Evolutionary conservation across 2,888 invertebrate species (phyloP), one percentile per base, ranked within the genome.

Genomic region (Thyatira batis): DNA sequence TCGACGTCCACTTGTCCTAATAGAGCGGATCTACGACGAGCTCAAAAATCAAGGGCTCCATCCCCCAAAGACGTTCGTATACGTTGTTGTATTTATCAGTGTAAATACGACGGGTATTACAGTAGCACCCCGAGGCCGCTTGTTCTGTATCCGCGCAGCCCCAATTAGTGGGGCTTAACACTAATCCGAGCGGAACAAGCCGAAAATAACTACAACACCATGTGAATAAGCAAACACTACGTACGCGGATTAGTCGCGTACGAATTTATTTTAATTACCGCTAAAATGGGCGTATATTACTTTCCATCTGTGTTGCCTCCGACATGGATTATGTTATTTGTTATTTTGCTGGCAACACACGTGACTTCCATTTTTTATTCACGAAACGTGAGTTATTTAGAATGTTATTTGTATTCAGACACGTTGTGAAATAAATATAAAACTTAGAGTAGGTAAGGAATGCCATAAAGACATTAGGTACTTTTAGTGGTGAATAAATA

Each of bases 91-190:
- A n/a, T n/a, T n/a, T n/a, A n/a, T n/a, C n/a, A n/a, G n/a, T n/a
- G n/a, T n/a, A n/a, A n/a, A n/a, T n/a, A n/a, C n/a, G n/a, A n/a
- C n/a, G n/a, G n/a, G n/a, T 23, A 23, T 39, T 2, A 13, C 39
- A 39, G 8, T 39, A 6, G 48, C n/a, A 27, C 27, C 25, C 27
- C 25, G 10, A 45, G 21, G 4, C 5, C 17, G 46, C 10, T 64
- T 56, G 55, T 66, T 63, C 66, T 63, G 67, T 80, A 80, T 76
- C 76, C 73, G 73, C 67, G 70, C 71, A 62, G 65, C 71, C 71
- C 86, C 87, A 87, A 88, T 88, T 87, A 88, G 85, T 73, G 78
- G 39, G 62, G 82, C 84, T 87, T 84, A 82, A 63, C 75, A 61
- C 67, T 84, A 85, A 87, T 83, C 87, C 83, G 58, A 50, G 62